Conservation (phyloP, 2,113 vertebrate species). For the Oryzias celebensis region DNA sequence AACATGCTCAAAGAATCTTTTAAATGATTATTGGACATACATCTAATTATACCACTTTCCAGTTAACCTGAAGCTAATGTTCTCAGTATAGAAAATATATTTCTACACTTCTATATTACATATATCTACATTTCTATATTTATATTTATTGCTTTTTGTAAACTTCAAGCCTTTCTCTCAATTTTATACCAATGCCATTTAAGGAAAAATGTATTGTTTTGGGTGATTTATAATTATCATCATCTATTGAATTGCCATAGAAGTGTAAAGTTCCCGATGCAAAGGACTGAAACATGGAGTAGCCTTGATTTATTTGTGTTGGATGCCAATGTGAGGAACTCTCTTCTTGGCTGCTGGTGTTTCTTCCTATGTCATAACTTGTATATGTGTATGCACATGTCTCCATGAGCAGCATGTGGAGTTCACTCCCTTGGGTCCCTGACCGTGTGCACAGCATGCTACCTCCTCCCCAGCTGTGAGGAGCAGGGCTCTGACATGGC, state of each 20-base stretch:
- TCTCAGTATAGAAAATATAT: not conserved
- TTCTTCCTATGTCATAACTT: conserved; percentile 48
- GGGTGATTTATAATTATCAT: conserved; percentile 12
- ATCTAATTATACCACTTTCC: too few species aligned
- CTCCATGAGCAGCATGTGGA: conserved; percentile 42
- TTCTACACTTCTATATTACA: not conserved
- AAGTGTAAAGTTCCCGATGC: conserved; percentile 29
- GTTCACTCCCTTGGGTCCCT: conserved; percentile 49
- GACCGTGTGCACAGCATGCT: conserved; percentile 43
- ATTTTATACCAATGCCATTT: conserved; percentile 3
- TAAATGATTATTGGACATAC: too few species aligned
- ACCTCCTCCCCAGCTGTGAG: conserved; percentile 66
- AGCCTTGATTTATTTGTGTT: conserved; percentile 29
- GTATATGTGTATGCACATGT: conserved; percentile 47
- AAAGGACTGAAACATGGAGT: conserved; percentile 29
- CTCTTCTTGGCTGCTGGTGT: conserved; percentile 39
- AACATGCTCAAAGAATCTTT: too few species aligned
- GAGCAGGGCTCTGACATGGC: conserved; percentile 67
- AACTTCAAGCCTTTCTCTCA: conserved; percentile 21
- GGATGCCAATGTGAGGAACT: conserved; percentile 28
- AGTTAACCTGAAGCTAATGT: too few species aligned
- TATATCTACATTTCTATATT: too few species aligned
- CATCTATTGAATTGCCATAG: conserved; percentile 10
- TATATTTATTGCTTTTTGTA: conserved; percentile 14
- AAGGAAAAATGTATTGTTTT: conserved; percentile 9